Evolutionary conservation across 1,140 invertebrate genomes (phyloP).

Genomic region (Bombus soroeensis): DNA sequence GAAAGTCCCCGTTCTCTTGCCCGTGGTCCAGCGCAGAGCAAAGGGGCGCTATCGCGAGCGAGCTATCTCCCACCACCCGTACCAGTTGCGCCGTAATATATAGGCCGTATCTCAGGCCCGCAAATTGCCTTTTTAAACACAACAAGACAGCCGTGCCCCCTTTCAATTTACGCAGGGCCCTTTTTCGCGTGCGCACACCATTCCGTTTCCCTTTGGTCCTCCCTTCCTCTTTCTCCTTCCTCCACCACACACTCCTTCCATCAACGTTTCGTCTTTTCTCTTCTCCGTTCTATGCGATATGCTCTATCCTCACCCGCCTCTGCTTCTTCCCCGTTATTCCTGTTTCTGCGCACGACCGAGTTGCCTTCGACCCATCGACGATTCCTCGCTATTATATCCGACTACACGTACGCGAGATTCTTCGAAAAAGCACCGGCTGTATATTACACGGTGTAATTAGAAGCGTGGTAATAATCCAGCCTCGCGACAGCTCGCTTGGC

Average conservation of each 20-base stretch:
- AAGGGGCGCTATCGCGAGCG: constrained; percentile 76
- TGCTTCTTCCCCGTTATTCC: background rate
- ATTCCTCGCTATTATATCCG: constrained; percentile 13
- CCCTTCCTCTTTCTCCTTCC: background rate
- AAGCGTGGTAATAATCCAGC: constrained; percentile 64
- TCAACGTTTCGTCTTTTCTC: background rate
- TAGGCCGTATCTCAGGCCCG: constrained; percentile 80
- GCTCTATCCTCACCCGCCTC: constrained; percentile 5
- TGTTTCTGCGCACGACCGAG: background rate
- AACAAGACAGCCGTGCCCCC: constrained; percentile 80
- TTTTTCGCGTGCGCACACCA: constrained; percentile 74
- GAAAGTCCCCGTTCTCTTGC: constrained; percentile 44
- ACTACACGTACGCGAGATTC: constrained; percentile 37
- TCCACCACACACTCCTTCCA: background rate
- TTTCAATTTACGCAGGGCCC: constrained; percentile 81
- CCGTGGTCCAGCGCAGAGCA: constrained; percentile 43
- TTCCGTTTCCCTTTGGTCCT: constrained; percentile 57
- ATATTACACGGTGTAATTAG: constrained; percentile 70
- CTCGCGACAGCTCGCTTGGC: constrained; percentile 43
- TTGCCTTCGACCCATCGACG: constrained; percentile 39
- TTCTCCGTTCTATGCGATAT: constrained; percentile 8
- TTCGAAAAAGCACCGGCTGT: constrained; percentile 45
- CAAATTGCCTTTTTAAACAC: constrained; percentile 83
- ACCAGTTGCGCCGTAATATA: constrained; percentile 76
- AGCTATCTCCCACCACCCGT: constrained; percentile 80